Evolutionary conservation across 2,113 vertebrate genomes (phyloP).

Genomic region (Sula dactylatra): DNA sequence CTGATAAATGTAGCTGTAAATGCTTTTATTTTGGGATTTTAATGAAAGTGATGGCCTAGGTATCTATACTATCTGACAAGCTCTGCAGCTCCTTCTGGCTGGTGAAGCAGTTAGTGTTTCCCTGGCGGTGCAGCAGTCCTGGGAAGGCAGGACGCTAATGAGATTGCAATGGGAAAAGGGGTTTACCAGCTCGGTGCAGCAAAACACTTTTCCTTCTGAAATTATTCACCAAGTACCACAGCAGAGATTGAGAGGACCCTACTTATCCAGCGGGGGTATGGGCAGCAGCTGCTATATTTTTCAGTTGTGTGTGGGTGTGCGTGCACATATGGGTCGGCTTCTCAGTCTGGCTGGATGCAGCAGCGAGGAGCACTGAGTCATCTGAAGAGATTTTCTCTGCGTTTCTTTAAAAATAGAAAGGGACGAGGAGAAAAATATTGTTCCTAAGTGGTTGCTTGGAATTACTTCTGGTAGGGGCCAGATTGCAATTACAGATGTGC

Average conservation of each 20-base stretch:
- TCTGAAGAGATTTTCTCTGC: neutral
- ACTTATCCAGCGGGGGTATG: accelerated
- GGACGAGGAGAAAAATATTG: neutral
- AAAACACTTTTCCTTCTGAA: neutral
- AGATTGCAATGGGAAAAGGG: neutral
- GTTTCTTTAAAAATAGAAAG: neutral
- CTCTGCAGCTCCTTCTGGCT: neutral
- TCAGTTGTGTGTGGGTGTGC: neutral
- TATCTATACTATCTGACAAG: neutral
- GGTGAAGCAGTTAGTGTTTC: neutral
- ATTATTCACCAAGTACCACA: neutral
- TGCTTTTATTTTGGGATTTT: conserved; percentile 26
- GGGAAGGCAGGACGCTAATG: neutral
- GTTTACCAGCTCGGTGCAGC: neutral
- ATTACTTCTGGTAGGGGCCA: conserved; percentile 40
- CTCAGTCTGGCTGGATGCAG: neutral
- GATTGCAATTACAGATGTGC: conserved; percentile 66
- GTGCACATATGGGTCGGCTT: accelerated
- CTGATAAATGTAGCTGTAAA: neutral
- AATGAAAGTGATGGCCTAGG: neutral
- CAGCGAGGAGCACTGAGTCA: neutral
- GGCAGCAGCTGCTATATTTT: neutral
- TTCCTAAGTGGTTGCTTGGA: conserved; percentile 30
- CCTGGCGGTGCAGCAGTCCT: neutral
- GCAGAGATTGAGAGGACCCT: neutral